phyloP scores from a whole-genome alignment of 1,140 invertebrate genomes.

The Cotesia vestalis region DNA sequence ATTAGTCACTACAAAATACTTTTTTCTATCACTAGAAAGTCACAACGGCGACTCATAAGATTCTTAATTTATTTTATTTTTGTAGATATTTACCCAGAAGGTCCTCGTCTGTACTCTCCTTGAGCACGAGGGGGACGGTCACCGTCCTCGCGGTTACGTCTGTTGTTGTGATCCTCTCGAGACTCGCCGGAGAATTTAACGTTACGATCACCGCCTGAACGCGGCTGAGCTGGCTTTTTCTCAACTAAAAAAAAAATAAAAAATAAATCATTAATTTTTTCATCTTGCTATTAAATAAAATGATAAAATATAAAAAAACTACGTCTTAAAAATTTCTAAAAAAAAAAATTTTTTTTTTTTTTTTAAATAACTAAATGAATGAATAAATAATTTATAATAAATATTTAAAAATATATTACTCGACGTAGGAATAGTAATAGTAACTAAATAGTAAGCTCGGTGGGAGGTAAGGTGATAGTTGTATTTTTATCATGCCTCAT shows the following conservation, averaged over 20 bases:
- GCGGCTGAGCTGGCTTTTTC: constrained; percentile 57
- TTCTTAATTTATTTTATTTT: not conserved
- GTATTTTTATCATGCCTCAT: constrained; percentile 42
- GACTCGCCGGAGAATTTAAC: constrained; percentile 69
- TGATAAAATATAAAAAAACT: not conserved
- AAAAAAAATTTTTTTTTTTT: not conserved
- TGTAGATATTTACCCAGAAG: constrained; percentile 47
- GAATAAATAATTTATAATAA: constrained; percentile 9
- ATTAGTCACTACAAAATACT: too few relatives aligned
- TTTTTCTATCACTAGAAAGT: too few relatives aligned
- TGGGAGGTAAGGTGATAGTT: constrained; percentile 30
- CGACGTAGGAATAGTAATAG: not conserved
- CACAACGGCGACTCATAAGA: not conserved
- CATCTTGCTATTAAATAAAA: not conserved
- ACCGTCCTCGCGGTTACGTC: constrained; percentile 76
- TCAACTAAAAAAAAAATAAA: constrained; percentile 45
- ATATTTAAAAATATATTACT: not conserved
- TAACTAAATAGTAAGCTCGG: constrained; percentile 10
- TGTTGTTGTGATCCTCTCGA: constrained; percentile 78
- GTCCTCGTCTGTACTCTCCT: constrained; percentile 56
- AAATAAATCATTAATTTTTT: not conserved
- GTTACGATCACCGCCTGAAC: constrained; percentile 58
- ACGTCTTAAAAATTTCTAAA: not conserved
- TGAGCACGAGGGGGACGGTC: constrained; percentile 57
- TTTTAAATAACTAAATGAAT: too few relatives aligned